phyloP scores from a whole-genome alignment of 2,888 invertebrate species.

The Panorpa germanica region DNA sequence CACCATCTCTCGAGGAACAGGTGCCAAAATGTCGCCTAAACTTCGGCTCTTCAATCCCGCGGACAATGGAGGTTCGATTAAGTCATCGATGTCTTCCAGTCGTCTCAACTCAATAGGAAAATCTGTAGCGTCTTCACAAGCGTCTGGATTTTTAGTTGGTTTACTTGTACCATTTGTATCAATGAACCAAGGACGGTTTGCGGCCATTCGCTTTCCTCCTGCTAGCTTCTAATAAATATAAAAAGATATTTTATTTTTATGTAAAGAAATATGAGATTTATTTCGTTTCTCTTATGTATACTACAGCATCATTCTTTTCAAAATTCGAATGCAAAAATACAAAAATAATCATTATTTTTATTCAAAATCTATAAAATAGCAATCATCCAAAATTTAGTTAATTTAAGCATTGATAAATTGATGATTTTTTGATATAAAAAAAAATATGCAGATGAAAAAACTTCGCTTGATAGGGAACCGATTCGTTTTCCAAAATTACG shows the following conservation, averaged over 20 bases:
- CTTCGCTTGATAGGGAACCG: too few species aligned
- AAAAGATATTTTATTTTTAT: neutral
- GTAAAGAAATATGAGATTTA: too few species aligned
- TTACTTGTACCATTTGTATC: conserved; percentile 58
- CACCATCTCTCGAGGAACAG: conserved; percentile 48
- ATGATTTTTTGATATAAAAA: too few species aligned
- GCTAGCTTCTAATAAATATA: conserved; percentile 55
- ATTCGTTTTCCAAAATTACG: too few species aligned
- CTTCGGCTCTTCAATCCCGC: conserved; percentile 62
- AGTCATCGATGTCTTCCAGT: conserved; percentile 42
- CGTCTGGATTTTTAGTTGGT: conserved; percentile 30
- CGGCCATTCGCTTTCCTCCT: conserved; percentile 37
- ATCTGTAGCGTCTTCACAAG: conserved; percentile 49
- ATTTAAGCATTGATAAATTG: too few species aligned
- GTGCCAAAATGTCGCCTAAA: conserved; percentile 62
- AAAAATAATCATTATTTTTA: too few species aligned
- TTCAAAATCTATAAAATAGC: too few species aligned
- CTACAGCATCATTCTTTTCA: too few species aligned
- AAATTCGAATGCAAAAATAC: too few species aligned
- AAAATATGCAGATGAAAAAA: too few species aligned
- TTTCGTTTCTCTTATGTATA: too few species aligned
- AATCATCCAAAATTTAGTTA: too few species aligned
- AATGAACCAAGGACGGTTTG: conserved; percentile 61
- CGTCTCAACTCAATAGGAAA: conserved; percentile 76
- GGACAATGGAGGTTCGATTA: conserved; percentile 34